Evolutionary conservation across 2,113 vertebrate species (phyloP).

Genomic region (Centrocercus urophasianus): DNA sequence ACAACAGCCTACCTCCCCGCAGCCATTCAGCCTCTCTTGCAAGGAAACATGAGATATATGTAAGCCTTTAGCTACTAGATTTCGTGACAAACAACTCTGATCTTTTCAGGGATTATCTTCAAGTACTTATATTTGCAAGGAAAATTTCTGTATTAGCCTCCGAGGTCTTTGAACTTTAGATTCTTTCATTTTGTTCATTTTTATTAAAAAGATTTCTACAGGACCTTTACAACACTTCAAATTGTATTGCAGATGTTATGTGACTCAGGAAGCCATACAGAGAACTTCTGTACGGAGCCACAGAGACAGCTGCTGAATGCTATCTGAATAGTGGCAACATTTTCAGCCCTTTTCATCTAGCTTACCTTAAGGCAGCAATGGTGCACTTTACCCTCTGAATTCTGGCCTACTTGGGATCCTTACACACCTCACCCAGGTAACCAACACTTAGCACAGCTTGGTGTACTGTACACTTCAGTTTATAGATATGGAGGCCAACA

Average conservation of each 20-base stretch:
- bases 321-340: neutral
- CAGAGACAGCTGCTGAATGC: neutral
- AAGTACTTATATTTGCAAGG: neutral
- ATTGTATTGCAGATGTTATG: neutral
- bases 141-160: neutral
- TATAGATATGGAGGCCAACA: neutral
- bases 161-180: neutral
- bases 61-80: neutral
- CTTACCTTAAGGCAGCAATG: neutral
- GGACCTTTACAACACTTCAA: neutral
- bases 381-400: neutral
- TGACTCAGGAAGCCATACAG: neutral
- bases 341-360: neutral
- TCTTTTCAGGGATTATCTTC: neutral
- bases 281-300: neutral
- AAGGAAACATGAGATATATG: neutral
- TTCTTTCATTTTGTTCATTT: neutral
- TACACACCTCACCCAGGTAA: neutral
- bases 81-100: neutral
- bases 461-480: neutral
- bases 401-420: rapidly evolving
- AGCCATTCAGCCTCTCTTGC: neutral
- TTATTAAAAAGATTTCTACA: neutral
- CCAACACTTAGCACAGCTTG: neutral
- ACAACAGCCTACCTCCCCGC: neutral